Evolutionary conservation across 1,140 invertebrate genomes (phyloP).

Genomic region (Chionoecetes opilio): DNA sequence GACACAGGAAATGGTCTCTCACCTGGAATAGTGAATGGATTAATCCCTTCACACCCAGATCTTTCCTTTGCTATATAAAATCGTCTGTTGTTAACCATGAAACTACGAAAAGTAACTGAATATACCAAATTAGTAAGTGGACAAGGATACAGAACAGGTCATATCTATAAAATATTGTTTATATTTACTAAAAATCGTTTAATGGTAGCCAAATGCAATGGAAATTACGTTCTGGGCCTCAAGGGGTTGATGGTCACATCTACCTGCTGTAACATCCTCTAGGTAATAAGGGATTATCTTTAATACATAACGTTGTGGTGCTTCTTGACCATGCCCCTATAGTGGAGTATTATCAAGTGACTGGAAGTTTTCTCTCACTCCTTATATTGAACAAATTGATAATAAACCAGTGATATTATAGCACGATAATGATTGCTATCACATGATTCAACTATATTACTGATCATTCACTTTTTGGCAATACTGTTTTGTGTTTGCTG

Average conservation of each 20-base stretch:
- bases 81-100: too few species aligned
- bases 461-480: not conserved
- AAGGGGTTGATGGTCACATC: too few species aligned
- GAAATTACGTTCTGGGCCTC: too few species aligned
- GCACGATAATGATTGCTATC: not conserved
- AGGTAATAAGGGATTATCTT: not conserved
- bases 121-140: too few species aligned
- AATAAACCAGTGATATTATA: not conserved
- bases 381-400: not conserved
- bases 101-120: too few species aligned
- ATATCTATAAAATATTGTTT: too few species aligned
- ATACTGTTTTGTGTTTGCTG: too few species aligned
- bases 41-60: too few species aligned
- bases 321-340: not conserved
- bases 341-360: not conserved
- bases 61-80: too few species aligned
- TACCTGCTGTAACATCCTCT: not conserved
- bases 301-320: not conserved
- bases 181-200: too few species aligned
- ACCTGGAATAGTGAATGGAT: not conserved
- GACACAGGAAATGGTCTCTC: slow-evolving; percentile 58
- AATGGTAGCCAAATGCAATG: too few species aligned
- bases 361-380: not conserved
- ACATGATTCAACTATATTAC: not conserved
- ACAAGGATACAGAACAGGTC: too few species aligned